These are phyloP conservation scores for Sisor rabdophorus DNA, from an alignment of 2,113 vertebrate species.

Conservation along the genomic window DNA sequence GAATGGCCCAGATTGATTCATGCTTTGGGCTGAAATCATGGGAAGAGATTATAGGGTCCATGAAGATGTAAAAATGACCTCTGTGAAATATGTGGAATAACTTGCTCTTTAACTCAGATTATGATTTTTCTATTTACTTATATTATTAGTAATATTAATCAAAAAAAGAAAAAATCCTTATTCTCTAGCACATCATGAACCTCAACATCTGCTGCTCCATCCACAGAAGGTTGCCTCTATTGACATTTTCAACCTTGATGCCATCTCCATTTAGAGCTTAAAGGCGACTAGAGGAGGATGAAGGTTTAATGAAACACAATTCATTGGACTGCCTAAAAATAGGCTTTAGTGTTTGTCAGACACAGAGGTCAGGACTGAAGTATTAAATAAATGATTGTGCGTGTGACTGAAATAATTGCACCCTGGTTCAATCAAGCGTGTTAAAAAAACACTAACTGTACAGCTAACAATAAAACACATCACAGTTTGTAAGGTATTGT, in stretches of 20 bases:
- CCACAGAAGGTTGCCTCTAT: conserved; percentile 11
- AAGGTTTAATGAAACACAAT: conserved; percentile 57
- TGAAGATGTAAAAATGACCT: too few species aligned
- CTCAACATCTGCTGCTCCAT: neutral
- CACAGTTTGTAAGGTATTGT: neutral
- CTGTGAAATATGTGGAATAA: too few species aligned
- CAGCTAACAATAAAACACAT: conserved; percentile 35
- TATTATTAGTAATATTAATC: too few species aligned
- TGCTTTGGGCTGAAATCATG: too few species aligned
- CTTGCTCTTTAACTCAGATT: too few species aligned
- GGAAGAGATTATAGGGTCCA: too few species aligned
- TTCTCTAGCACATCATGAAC: too few species aligned
- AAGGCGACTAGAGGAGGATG: conserved; percentile 40
- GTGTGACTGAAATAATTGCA: conserved; percentile 57
- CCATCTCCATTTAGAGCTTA: conserved; percentile 19
- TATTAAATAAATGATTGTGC: conserved; percentile 59
- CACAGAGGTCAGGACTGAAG: conserved; percentile 50
- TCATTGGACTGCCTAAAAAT: conserved; percentile 49
- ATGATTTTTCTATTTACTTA: too few species aligned
- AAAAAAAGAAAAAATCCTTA: too few species aligned
- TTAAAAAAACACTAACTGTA: conserved; percentile 41
- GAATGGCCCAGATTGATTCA: too few species aligned
- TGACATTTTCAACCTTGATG: conserved; percentile 41
- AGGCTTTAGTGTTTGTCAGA: conserved; percentile 39
- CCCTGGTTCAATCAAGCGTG: conserved; percentile 25